Conservation (phyloP, 2,888 invertebrate genomes). For the Oscheius sp. region DNA sequence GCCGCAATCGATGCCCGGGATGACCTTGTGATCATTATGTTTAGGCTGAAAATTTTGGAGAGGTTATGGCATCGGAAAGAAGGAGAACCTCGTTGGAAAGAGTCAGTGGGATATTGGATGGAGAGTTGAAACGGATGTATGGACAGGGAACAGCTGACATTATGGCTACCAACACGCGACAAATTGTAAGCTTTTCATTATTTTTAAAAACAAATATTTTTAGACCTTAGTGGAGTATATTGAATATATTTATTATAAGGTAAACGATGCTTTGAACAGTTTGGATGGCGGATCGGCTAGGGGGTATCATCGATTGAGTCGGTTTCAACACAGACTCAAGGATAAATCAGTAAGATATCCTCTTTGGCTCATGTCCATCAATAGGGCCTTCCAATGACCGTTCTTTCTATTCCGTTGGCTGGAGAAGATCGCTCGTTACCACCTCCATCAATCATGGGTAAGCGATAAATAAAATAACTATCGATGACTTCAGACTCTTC, state of each 20-base stretch:
- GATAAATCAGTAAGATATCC: slow-evolving; percentile 53
- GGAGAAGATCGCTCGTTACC: slow-evolving; percentile 48
- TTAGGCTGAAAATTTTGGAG: slow-evolving; percentile 57
- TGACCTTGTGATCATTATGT: slow-evolving; percentile 23
- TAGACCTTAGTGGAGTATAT: slow-evolving; percentile 56
- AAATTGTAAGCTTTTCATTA: slow-evolving; percentile 35
- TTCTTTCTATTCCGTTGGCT: slow-evolving; percentile 49
- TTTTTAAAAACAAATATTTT: not conserved
- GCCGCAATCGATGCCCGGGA: not conserved
- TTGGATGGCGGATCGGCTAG: slow-evolving; percentile 45
- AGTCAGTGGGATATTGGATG: slow-evolving; percentile 40
- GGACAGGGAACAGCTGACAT: slow-evolving; percentile 45
- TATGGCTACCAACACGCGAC: slow-evolving; percentile 47
- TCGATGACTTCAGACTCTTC: slow-evolving; percentile 22
- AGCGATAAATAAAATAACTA: not conserved
- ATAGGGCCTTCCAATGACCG: slow-evolving; percentile 55
- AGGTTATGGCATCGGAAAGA: slow-evolving; percentile 49
- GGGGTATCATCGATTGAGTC: slow-evolving; percentile 46
- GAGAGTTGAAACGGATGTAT: slow-evolving; percentile 48
- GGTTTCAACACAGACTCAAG: slow-evolving; percentile 52
- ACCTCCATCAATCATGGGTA: slow-evolving; percentile 32
- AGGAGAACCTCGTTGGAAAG: slow-evolving; percentile 44
- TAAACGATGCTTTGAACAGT: slow-evolving; percentile 49
- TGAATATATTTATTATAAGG: slow-evolving; percentile 55
- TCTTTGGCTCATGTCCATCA: too few relatives aligned